Percentiles rank a stretch among this genome's conserved stretches.
Evolutionary conservation across 2,888 invertebrate species (phyloP).

Genomic region (Drosophila multiciliata): DNA sequence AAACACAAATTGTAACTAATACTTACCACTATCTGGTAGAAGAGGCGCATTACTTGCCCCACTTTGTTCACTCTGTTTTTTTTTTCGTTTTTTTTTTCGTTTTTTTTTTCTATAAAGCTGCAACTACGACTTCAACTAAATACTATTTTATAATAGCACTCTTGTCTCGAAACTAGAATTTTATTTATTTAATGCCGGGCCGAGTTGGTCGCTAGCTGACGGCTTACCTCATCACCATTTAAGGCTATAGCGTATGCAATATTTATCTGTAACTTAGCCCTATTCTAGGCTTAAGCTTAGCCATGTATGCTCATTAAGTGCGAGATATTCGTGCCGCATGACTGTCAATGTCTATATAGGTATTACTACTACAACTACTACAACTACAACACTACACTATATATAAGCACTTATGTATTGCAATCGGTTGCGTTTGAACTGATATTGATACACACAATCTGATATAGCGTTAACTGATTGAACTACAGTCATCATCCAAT

Average conservation of each 20-base stretch:
- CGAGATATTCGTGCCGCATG: constrained; percentile 31
- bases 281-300: constrained; percentile 66
- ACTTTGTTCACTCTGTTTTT: constrained; percentile 45
- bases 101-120: not conserved
- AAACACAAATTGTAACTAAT: constrained; percentile 78
- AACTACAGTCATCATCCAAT: constrained; percentile 18
- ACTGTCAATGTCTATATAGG: constrained; percentile 37
- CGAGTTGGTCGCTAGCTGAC: constrained; percentile 47
- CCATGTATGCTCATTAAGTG: constrained; percentile 62
- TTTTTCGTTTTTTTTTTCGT: constrained; percentile 5
- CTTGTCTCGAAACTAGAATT: constrained; percentile 28
- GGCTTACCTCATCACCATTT: constrained; percentile 83
- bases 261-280: constrained; percentile 68
- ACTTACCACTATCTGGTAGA: constrained; percentile 43
- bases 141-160: constrained; percentile 19
- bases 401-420: constrained; percentile 16
- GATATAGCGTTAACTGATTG: constrained; percentile 31
- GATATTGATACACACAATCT: constrained; percentile 59
- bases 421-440: constrained; percentile 65
- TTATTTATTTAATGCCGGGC: constrained; percentile 70
- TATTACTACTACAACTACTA: constrained; percentile 7
- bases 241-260: constrained; percentile 82
- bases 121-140: constrained; percentile 9
- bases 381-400: not conserved
- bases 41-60: constrained; percentile 46